These are phyloP conservation scores for Atethmia centrago DNA, from an alignment of 2,888 invertebrate genomes.

Conservation along the genomic window DNA sequence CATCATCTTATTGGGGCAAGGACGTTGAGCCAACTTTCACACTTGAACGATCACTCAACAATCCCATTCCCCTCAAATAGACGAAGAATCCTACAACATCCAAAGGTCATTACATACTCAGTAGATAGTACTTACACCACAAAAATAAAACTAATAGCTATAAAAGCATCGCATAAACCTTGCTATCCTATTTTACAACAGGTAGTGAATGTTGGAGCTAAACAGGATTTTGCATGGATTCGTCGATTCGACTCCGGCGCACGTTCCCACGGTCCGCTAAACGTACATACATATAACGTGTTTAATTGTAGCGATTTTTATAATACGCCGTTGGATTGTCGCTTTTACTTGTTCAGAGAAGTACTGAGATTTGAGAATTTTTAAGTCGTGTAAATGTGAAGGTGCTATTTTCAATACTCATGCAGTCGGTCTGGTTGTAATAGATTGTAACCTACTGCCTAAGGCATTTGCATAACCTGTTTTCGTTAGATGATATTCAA, in stretches of 20 bases:
- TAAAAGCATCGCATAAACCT: constrained; percentile 42
- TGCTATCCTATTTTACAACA: constrained; percentile 63
- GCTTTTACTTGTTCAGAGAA: constrained; percentile 36
- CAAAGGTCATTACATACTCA: constrained; percentile 13
- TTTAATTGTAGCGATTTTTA: constrained; percentile 71
- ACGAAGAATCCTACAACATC: background rate
- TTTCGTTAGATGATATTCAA: constrained; percentile 35
- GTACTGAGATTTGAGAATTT: constrained; percentile 1
- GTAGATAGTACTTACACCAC: constrained; percentile 24
- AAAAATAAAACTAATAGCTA: constrained; percentile 51
- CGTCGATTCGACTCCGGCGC: constrained; percentile 63
- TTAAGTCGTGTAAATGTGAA: constrained; percentile 13
- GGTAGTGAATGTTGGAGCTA: constrained; percentile 60
- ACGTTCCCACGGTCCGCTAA: constrained; percentile 71
- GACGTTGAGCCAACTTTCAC: background rate
- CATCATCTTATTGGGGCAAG: background rate
- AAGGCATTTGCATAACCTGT: constrained; percentile 51
- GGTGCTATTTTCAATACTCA: constrained; percentile 15
- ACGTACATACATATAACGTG: constrained; percentile 55
- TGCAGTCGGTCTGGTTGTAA: constrained; percentile 31
- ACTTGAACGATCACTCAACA: constrained; percentile 2
- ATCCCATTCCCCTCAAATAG: background rate
- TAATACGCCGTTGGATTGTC: constrained; percentile 58
- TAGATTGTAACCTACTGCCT: constrained; percentile 50
- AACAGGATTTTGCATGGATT: constrained; percentile 75